Evolutionary conservation across 1,140 invertebrate species (phyloP), one percentile per base, ranked within the genome.

Genomic region (Drosophila lowei): DNA sequence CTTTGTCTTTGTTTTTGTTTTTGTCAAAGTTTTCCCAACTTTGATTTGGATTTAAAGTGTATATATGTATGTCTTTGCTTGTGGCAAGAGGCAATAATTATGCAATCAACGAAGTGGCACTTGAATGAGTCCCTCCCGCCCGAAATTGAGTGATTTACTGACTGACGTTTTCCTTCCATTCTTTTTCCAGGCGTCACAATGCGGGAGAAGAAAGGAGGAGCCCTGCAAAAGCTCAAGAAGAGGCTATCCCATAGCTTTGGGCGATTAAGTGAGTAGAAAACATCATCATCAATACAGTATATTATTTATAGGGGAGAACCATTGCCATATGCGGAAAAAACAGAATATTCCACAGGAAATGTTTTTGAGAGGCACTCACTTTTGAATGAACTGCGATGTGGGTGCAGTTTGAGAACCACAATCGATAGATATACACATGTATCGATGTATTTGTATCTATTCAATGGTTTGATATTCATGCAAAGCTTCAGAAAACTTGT

Each of bases 201-300:
- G 96, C 94, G 96, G 92, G 96, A 97, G 92, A 97, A 97, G 92
- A 97, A 97, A 92, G 95, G 96, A 77, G 96, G 96, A 84, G 95
- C 96, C 71, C 93, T 97, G 92, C 96, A 97, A 92, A 97, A 97
- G 92, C 94, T 97, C 84, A 96, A 96, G 93, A 97, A 97, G 93
- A 94, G 96, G 91, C 94, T 97, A 84, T 97, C 96, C 86, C 95
- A 97, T 92, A 97, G 96, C 92, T 97, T 97, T 92, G 96, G 96
- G 92, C 94, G 96, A 94, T 94, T 97, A 93, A 96, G 96, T 97
- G 93, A 97, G 96, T 96, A 92, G 3, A 34, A 48, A 38, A 25
- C 50, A n/a, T 21, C 4, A 49, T 13, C 23, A 15, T 6, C 13
- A 4, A 3, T 55, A 16, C 4, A 25, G 11, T 13, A 13, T 11